phyloP scores from a whole-genome alignment of 1,140 invertebrate genomes.

The Spodoptera frugiperda region DNA sequence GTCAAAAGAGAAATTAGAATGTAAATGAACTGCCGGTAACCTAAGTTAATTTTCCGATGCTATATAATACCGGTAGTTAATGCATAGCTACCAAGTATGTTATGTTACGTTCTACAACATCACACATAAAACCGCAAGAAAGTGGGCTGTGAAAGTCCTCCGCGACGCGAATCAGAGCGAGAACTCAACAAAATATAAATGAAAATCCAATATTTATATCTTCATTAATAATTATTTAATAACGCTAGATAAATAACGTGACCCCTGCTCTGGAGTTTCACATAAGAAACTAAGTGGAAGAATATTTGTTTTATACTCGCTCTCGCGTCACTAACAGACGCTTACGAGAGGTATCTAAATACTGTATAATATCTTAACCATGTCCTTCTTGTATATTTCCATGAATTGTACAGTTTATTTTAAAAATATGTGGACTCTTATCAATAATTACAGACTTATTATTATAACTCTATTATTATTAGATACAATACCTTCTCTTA shows the following conservation, averaged over 20 bases:
- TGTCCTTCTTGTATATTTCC: too few species aligned
- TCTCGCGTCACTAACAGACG: background rate
- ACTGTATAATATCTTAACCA: background rate
- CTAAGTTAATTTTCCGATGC: background rate
- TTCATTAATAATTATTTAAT: background rate
- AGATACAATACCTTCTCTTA: constrained; percentile 90
- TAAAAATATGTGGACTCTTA: too few species aligned
- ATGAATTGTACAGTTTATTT: too few species aligned
- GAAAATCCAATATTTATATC: constrained; percentile 4
- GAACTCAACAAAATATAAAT: constrained; percentile 14
- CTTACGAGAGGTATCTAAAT: constrained; percentile 1
- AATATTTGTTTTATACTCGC: background rate
- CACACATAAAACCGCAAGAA: constrained; percentile 33
- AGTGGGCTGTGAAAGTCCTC: constrained; percentile 37
- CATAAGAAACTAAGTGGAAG: background rate
- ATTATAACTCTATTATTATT: too few species aligned
- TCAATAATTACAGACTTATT: too few species aligned
- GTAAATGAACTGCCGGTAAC: too few species aligned
- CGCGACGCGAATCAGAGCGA: constrained; percentile 30
- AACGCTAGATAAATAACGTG: background rate
- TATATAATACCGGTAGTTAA: constrained; percentile 1
- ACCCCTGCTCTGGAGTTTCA: background rate
- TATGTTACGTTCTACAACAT: background rate
- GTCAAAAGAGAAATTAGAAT: too few species aligned
- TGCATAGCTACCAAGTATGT: constrained; percentile 3